Percentiles rank a stretch among this genome's conserved stretches.
Conservation (phyloP, 2,797 vertebrate genomes). For the Poecilia velifera region DNA sequence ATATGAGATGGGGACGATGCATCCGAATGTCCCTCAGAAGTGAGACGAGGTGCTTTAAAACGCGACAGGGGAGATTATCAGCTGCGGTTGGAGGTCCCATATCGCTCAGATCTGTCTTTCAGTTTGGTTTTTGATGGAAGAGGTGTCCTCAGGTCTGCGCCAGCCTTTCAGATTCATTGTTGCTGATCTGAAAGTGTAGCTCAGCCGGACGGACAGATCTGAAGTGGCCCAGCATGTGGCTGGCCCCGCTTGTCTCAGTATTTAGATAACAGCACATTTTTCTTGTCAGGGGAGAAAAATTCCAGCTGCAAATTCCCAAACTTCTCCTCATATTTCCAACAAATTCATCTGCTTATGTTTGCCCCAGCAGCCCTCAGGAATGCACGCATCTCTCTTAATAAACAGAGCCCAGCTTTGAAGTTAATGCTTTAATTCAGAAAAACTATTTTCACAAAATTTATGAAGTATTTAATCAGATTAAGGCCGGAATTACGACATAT, state of each 20-base stretch:
- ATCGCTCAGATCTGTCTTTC: constrained; percentile 69
- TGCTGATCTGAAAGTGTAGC: constrained; percentile 59
- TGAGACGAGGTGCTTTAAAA: constrained; percentile 75
- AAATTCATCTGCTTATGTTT: constrained; percentile 29
- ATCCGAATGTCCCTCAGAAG: constrained; percentile 71
- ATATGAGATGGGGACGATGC: constrained; percentile 70
- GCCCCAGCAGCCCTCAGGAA: neutral
- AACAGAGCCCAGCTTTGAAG: constrained; percentile 9
- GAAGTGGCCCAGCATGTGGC: constrained; percentile 54
- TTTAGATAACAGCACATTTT: constrained; percentile 63
- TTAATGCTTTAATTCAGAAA: constrained; percentile 8
- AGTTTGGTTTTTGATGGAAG: constrained; percentile 61
- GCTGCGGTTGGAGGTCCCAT: constrained; percentile 56
- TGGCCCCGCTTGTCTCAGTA: constrained; percentile 61
- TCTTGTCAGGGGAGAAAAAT: constrained; percentile 38
- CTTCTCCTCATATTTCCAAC: constrained; percentile 34
- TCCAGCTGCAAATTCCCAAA: constrained; percentile 34
- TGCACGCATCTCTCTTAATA: constrained; percentile 16
- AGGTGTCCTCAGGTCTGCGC: constrained; percentile 49
- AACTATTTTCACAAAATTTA: constrained; percentile 9
- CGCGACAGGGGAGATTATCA: constrained; percentile 74
- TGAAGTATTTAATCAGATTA: neutral
- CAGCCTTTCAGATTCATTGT: constrained; percentile 24
- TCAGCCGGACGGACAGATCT: constrained; percentile 51
- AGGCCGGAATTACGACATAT: neutral